Percentiles rank a stretch among this genome's conserved stretches.
Conservation (phyloP, 2,113 vertebrate species). For the Puffinus mauretanicus region DNA sequence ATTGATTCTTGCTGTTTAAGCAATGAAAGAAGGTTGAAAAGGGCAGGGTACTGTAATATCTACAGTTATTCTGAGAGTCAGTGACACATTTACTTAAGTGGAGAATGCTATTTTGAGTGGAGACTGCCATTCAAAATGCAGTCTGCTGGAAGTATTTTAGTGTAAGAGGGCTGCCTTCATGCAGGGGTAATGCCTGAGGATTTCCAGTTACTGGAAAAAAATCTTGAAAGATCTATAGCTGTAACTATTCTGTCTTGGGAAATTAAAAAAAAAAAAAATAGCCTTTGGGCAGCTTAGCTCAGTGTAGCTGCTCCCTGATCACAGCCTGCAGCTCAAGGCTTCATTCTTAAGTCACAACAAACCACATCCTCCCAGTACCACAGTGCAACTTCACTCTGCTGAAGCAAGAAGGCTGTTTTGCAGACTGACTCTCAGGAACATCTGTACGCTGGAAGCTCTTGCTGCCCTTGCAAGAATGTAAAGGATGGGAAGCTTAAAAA, state of each 20-base stretch:
- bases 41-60: background rate
- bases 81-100: background rate
- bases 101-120: conserved; percentile 10
- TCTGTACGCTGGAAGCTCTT: background rate
- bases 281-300: conserved; percentile 25
- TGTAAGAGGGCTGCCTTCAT: background rate
- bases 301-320: conserved; percentile 15
- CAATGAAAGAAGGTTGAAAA: conserved; percentile 4
- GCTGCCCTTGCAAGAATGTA: background rate
- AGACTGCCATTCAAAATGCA: background rate
- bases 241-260: conserved; percentile 18
- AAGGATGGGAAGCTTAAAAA: background rate
- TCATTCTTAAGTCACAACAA: conserved; percentile 27
- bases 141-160: background rate
- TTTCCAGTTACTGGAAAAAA: conserved; percentile 31
- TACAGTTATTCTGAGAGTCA: conserved; percentile 5
- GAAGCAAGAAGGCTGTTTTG: background rate
- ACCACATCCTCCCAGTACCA: conserved; percentile 15
- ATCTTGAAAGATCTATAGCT: background rate
- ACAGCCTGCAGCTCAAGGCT: conserved; percentile 9
- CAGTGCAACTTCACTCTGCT: background rate
- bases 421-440: background rate
- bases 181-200: background rate
- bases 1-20: conserved; percentile 9
- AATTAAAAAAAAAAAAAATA: background rate